Evolutionary conservation across 2,797 vertebrate genomes (phyloP), one percentile per base, ranked within the genome.

Genomic region (Lepidocolaptes lacrymiger): DNA sequence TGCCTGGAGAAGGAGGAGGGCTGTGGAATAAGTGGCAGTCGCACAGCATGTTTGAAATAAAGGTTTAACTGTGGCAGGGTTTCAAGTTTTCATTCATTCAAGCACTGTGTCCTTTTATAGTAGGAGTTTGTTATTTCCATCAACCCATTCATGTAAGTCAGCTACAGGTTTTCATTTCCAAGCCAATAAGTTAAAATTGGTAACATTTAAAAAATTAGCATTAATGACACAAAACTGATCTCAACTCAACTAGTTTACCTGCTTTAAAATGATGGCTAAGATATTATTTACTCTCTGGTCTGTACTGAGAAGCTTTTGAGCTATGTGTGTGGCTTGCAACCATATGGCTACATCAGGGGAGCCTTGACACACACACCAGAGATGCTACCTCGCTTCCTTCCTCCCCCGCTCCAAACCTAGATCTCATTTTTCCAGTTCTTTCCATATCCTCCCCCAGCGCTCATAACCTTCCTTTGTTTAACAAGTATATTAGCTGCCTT

Each of bases 381-480:
- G 59, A 68, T 69, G 43, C 71, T 79, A 69, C 73, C 71, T 96
- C 94, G 84, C 58, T 95, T 93, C 85, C 89, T 91, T 88, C 76
- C 85, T 92, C 78, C 52, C 17, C 52, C 4, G 1, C 61, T 86
- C 64, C 83, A 95, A 86, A 91, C n/a, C 43, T 48, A 85, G 51
- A 11, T 56, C 55, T 79, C 21, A 36, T 59, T 85, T 79, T 80
- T 44, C 32, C 22, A 44, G 3, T 10, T 89, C 88, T 82, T 80
- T 85, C 68, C 41, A 78, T 66, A 80, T 77, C 27, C 18, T 62
- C 46, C 80, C 56, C 61, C 30, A 54, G 7, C 1, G 7, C 66
- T 87, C 55, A 39, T 22, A 80, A 78, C 22, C 24, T 61, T 61
- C 32, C 30, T 76, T 80, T 0, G 0, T 48, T 56, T 78, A 22